phyloP scores from a whole-genome alignment of 2,797 vertebrate genomes.

The Galago senegalensis region DNA sequence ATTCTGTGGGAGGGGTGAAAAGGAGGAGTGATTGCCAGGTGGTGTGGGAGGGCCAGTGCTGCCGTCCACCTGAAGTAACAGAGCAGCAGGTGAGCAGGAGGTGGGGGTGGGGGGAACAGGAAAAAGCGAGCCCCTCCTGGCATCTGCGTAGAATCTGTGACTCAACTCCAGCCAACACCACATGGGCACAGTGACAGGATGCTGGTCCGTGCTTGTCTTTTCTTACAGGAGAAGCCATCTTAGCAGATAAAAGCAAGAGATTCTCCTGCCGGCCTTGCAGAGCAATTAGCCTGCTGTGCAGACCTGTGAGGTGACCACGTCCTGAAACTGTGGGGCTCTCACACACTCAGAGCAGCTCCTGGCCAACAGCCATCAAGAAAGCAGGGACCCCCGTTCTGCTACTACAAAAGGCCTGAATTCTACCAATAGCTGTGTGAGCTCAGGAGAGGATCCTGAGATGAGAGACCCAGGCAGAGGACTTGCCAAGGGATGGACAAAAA shows the following conservation, averaged over 20 bases:
- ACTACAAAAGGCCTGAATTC: not conserved
- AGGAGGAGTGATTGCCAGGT: too few relatives aligned
- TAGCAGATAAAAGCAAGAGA: not conserved
- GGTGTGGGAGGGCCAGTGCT: rapidly evolving
- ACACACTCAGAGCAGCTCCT: not conserved
- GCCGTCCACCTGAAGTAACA: too few relatives aligned
- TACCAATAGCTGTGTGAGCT: not conserved
- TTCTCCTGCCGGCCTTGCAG: not conserved
- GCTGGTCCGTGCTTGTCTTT: rapidly evolving
- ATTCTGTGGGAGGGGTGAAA: not conserved
- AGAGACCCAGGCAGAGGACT: not conserved
- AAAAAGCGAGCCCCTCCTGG: too few relatives aligned
- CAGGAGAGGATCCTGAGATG: not conserved
- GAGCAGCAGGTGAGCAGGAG: rapidly evolving
- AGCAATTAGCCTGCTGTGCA: too few relatives aligned
- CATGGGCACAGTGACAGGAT: not conserved
- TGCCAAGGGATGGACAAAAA: not conserved
- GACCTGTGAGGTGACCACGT: not conserved
- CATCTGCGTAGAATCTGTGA: too few relatives aligned
- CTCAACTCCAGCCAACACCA: not conserved
- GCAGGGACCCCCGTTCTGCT: not conserved
- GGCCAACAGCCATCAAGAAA: not conserved
- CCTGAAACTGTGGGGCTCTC: not conserved
- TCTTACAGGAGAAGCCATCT: not conserved
- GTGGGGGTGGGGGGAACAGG: rapidly evolving